Conservation (phyloP, 2,797 vertebrate genomes). For the Halcyon leucocephala region DNA sequence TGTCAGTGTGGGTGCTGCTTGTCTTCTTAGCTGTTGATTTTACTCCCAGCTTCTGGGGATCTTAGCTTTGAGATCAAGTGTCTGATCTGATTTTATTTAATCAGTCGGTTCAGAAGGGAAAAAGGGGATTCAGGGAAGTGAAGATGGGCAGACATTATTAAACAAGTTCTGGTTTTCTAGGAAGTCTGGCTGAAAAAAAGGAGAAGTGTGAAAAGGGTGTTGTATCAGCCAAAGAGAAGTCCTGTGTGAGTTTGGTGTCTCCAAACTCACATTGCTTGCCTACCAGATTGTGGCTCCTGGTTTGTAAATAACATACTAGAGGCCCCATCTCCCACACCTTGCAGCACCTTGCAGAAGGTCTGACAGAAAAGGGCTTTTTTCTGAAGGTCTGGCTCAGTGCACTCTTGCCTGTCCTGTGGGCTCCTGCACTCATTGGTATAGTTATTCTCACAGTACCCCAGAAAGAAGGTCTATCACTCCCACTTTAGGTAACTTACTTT, state of each 20-base stretch:
- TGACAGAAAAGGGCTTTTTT: background rate
- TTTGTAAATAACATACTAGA: background rate
- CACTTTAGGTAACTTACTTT: background rate
- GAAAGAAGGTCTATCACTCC: background rate
- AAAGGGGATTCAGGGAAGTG: background rate
- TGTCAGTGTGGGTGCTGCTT: background rate
- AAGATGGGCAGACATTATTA: background rate
- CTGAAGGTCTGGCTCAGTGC: background rate
- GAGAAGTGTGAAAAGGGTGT: background rate
- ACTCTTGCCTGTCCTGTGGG: background rate
- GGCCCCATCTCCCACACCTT: background rate
- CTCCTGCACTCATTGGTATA: background rate
- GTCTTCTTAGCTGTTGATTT: background rate
- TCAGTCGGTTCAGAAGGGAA: background rate
- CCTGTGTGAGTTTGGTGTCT: background rate
- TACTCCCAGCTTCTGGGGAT: background rate
- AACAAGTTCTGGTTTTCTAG: background rate
- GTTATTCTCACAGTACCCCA: background rate
- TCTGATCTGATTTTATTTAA: background rate
- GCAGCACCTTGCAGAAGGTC: background rate
- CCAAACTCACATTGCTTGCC: background rate
- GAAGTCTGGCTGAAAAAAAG: constrained; percentile 1
- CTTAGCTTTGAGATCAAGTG: background rate
- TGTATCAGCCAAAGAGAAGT: background rate
- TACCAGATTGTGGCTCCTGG: accelerated